Percentiles rank a stretch among this genome's conserved stretches.
Evolutionary conservation across 2,113 vertebrate genomes (phyloP).

Genomic region (Vireo altiloquus): DNA sequence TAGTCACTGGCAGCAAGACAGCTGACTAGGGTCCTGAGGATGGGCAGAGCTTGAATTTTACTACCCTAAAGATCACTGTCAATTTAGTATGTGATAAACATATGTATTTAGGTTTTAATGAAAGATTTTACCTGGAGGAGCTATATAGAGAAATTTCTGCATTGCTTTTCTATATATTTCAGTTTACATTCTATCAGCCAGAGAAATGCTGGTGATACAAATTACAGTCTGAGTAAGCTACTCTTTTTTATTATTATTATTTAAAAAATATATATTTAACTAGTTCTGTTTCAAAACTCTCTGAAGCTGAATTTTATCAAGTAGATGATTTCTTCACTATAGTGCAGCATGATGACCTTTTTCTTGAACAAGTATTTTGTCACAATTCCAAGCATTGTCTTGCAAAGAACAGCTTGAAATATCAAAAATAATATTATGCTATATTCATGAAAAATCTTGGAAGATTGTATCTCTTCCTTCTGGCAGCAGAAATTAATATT

Average conservation of each 20-base stretch:
- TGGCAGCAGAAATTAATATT: not conserved
- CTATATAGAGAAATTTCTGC: not conserved
- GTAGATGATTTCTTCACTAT: not conserved
- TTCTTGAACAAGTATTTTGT: not conserved
- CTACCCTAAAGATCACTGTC: not conserved
- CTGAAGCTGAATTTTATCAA: not conserved
- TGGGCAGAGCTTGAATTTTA: not conserved
- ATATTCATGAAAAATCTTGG: not conserved
- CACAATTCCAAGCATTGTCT: not conserved
- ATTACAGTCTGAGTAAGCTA: not conserved
- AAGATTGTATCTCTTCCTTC: not conserved
- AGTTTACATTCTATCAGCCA: not conserved
- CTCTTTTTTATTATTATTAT: not conserved
- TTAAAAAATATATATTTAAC: not conserved
- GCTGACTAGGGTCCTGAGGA: not conserved
- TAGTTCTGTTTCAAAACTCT: not conserved
- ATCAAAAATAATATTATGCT: not conserved
- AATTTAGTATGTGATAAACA: not conserved
- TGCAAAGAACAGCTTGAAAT: not conserved
- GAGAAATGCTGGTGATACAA: not conserved
- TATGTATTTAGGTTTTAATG: not conserved
- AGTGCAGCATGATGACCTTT: not conserved
- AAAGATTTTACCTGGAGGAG: not conserved
- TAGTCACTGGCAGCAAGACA: not conserved
- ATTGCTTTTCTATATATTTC: not conserved